Evolutionary conservation across 2,888 invertebrate genomes (phyloP), one percentile per base, ranked within the genome.

Genomic region (Ptilodon capucinus): DNA sequence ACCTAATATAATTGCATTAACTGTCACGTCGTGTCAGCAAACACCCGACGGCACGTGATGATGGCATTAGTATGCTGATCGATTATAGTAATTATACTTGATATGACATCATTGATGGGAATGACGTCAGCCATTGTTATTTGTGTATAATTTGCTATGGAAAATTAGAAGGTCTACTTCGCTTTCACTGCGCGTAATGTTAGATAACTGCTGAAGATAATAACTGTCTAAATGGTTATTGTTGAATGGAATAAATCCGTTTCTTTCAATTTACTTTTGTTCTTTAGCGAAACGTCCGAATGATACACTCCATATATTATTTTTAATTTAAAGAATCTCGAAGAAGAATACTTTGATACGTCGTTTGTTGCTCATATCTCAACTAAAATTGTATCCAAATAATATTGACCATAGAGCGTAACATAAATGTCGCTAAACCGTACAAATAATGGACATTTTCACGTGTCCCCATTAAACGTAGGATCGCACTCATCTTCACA

Each of bases 391-490:
- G 16, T 16, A 39, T 40, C 21, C 21, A 21, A 14, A 41, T 45
- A 43, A 52, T 44, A 46, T 44, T 42, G 30, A 2, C n/a, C n/a
- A n/a, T n/a, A n/a, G 28, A 28, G n/a, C 30, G 38, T 18, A 14
- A n/a, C n/a, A n/a, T n/a, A 25, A 40, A 25, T 18, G 32, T 38
- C 19, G 38, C 32, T 34, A 16, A 41, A 42, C 17, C 42, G 43
- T 49, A 43, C 13, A 14, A 36, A 48, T 56, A 49, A 54, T 46
- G 42, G 40, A 7, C 25, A 40, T 25, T 51, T 50, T 48, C 53
- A 42, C 55, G 57, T 59, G 68, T 49, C 56, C 65, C 53, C 60
- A 51, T 68, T 64, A 46, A 45, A 21, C 46, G 48, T 44, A 40
- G 51, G 18, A 48, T 6, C 53, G 40, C 55, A 59, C 61, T 52